Conservation (phyloP, 2,113 vertebrate species). For the Oreotragus oreotragus region DNA sequence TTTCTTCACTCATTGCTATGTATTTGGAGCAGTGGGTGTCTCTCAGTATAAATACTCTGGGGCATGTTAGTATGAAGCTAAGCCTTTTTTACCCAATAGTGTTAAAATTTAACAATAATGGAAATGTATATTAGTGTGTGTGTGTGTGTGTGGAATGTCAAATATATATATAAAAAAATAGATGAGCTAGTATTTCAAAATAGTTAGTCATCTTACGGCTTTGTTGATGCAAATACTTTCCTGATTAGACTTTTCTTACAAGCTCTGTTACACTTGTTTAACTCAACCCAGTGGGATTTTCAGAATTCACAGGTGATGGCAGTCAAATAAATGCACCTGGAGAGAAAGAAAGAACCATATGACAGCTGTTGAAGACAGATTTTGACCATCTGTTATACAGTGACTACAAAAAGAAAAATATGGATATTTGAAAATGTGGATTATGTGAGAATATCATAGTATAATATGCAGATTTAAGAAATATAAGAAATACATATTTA, state of each 20-base stretch:
- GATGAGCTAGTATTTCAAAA: background rate
- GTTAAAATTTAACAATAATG: background rate
- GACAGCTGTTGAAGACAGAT: conserved; percentile 20
- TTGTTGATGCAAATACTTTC: background rate
- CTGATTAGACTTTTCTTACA: background rate
- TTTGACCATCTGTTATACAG: conserved; percentile 20
- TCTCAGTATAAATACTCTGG: background rate
- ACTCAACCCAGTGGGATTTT: conserved; percentile 25
- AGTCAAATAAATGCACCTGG: conserved; percentile 20
- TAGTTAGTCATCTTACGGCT: background rate
- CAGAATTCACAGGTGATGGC: background rate
- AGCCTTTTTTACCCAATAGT: background rate
- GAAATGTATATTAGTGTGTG: background rate
- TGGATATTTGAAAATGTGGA: background rate
- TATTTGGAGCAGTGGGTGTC: background rate
- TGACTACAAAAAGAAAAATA: background rate
- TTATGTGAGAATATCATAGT: background rate
- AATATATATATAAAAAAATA: background rate
- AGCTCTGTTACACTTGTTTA: conserved; percentile 15
- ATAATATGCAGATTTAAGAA: background rate
- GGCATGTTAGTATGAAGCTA: background rate
- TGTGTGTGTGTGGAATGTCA: background rate
- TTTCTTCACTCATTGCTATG: background rate
- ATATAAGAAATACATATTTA: background rate
- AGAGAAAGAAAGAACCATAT: background rate